Base-by-base conservation (phyloP, 2,888 invertebrate genomes). In the Physocephala rufipes region DNA sequence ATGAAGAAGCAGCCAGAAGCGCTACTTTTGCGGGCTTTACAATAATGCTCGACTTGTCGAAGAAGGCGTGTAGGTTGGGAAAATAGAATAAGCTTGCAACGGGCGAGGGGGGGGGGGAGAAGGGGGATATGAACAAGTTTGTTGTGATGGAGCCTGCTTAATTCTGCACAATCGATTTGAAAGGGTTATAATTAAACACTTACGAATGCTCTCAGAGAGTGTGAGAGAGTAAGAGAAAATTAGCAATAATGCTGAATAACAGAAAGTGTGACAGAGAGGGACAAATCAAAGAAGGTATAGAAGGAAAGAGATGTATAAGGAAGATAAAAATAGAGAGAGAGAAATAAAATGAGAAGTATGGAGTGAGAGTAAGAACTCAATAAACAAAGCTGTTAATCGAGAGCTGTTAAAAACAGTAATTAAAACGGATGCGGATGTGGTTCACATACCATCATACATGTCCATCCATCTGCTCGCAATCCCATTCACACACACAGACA, bases 341-440 rank as follows among this genome's bases (percentile, higher is more conserved):
- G 59, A 16, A 51, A 13, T 53, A 64, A 26, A 47, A 62, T 71
- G 68, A 77, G 76, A 75, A 66, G 51, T 43, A 45, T 4, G 13
- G n/a, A 36, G 36, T 15, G 15, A 55, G 51, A 62, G 62, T 12
- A 36, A 62, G 68, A 61, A 51, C 55, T 13, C 63, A 55, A 64
- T 19, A 64, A 63, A 49, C 63, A 64, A 47, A 30, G 28, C 19
- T 62, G 61, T 45, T 24, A 64, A 53, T 61, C 45, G 58, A 45
- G 58, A 53, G 53, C 21, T 47, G 53, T 70, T 26, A 59, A 58
- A 67, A 67, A 30, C 61, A 61, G 61, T 68, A 62, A 68, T 64
- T 67, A 75, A 69, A 71, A 71, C 74, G 76, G 72, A 74, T 76
- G 71, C 70, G 75, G 72, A 74, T 74, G 74, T 70, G 71, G 74